Evolutionary conservation across 1,140 invertebrate species (phyloP), one percentile per base, ranked within the genome.

Genomic region (Macrosteles quadrilineatus): DNA sequence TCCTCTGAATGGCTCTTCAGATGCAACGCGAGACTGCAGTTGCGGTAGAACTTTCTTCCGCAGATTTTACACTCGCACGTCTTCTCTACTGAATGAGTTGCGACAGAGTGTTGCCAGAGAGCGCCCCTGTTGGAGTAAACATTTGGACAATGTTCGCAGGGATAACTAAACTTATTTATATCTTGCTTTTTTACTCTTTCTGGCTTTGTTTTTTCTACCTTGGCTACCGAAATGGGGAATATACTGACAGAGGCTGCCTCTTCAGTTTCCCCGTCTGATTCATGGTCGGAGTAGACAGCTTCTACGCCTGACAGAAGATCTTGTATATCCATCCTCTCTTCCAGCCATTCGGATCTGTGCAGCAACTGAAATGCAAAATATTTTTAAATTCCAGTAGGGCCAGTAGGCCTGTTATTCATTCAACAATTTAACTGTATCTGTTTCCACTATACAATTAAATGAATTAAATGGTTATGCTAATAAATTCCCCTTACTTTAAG

Each of bases 1-100:
- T 74, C 72, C 19, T 74, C 73, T 4, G 73, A 73, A 55, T 76
- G 75, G n/a, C 71, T 71, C 64, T 76, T 76, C 63, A 76, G 53
- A 43, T 76, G 75, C 43, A 76, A 27, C 1, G 75, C 75, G 11
- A 76, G 57, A 53, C 71, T 74, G 36, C 75, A 76, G 27, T 76
- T 76, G n/a, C 75, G 70, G 57, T 73, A 73, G 31, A 76, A 76
- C 57, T 73, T 74, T 3, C 74, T 43, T n/a, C 74, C 74, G 32
- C 74, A 75, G 17, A 75, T 72, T 32, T 72, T 70, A 55, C 74
- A 75, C 57, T 75, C 72, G 40, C 74, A 75, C 12, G 68, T 75
- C 67, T 73, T 74, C 32, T 73, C 71, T 23, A 72, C 67, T 45
- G 70, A 70, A 50, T 75, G 73, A 19, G 68, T 66, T 1, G 73